phyloP scores from a whole-genome alignment of 2,113 vertebrate genomes.

The Mastomys natalensis region DNA sequence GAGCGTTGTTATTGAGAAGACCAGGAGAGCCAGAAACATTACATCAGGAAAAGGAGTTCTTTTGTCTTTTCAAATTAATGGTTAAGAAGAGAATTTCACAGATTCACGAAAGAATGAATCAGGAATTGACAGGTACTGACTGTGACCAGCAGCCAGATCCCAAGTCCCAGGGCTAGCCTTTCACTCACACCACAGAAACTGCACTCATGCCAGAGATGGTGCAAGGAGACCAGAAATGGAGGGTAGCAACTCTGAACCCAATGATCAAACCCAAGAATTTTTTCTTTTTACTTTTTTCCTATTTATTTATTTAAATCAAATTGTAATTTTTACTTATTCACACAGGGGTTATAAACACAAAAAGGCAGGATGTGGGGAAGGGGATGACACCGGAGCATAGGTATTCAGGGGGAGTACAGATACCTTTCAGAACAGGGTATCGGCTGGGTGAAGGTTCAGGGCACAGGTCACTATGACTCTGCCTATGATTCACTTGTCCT shows the following conservation, averaged over 20 bases:
- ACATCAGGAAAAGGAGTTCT: not conserved
- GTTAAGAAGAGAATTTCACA: conserved; percentile 59
- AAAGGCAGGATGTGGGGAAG: no score
- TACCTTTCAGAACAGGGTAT: no score
- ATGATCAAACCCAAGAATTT: not conserved
- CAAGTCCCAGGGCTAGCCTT: not conserved
- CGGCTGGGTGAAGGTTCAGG: no score
- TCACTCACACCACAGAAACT: not conserved
- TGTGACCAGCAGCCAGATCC: not conserved
- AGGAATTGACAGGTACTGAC: not conserved
- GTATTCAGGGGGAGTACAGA: no score
- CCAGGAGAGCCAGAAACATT: conserved; percentile 46
- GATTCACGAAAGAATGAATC: not conserved
- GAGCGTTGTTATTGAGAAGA: conserved; percentile 46
- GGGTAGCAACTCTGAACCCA: not conserved
- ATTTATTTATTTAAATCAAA: no score
- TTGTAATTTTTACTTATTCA: no score
- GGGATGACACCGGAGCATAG: no score
- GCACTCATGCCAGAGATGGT: not conserved
- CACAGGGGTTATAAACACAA: no score
- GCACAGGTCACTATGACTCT: no score
- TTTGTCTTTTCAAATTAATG: conserved; percentile 24
- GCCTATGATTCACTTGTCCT: no score
- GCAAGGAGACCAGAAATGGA: not conserved
- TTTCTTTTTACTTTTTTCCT: no score